phyloP scores from a whole-genome alignment of 2,113 vertebrate species.

The Myotis yumanensis region DNA sequence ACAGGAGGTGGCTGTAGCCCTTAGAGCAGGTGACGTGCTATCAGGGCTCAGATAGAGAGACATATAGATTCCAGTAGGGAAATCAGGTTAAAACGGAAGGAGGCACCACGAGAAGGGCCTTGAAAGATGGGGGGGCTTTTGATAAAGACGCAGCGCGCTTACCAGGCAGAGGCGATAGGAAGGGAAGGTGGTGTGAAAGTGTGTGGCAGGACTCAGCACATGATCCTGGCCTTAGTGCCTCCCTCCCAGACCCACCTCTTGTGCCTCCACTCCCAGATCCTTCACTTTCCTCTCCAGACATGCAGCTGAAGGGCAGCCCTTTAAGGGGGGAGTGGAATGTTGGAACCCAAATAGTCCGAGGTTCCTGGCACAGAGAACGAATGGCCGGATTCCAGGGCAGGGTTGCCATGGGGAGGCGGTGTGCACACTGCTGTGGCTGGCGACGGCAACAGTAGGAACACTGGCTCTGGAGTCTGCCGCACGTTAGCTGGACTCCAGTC shows the following conservation, averaged over 20 bases:
- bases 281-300: background rate
- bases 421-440: background rate
- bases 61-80: background rate
- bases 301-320: background rate
- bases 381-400: conserved; percentile 20
- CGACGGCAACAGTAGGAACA: background rate
- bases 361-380: background rate
- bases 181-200: background rate
- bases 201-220: background rate
- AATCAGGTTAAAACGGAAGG: background rate
- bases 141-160: background rate
- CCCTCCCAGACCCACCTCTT: background rate
- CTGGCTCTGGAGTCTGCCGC: background rate
- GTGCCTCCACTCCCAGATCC: background rate
- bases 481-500: background rate
- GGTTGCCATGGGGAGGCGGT: background rate
- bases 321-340: background rate
- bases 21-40: background rate
- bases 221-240: background rate
- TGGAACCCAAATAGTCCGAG: background rate
- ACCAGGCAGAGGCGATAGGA: background rate
- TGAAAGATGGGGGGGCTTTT: background rate
- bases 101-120: background rate
- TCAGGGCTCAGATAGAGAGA: background rate
- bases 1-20: background rate